These are phyloP conservation scores for mouse (Mus musculus) DNA, from an alignment of 2,113 vertebrate genomes.

Conservation along the genomic window DNA sequence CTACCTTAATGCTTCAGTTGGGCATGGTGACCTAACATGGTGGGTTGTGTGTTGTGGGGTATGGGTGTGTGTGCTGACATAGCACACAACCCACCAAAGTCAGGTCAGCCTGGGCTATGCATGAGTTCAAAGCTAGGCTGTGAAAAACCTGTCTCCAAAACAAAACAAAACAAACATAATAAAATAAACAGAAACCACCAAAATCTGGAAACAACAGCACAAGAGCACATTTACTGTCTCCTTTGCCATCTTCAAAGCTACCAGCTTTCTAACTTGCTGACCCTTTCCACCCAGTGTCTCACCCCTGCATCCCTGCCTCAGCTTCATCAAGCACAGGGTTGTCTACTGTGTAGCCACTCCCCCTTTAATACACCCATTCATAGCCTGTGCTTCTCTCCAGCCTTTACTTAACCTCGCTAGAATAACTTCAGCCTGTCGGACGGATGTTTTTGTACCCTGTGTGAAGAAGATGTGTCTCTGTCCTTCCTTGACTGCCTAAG, in stretches of 20 bases:
- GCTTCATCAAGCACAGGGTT: neutral
- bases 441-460: too few species aligned
- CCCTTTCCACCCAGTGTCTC: neutral
- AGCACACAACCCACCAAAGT: too few species aligned
- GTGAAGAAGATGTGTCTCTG: too few species aligned
- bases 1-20: neutral
- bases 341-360: neutral
- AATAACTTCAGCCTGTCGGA: neutral
- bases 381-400: neutral
- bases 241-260: neutral
- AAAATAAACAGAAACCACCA: neutral
- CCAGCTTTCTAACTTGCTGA: neutral
- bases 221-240: neutral
- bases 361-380: neutral
- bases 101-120: too few species aligned
- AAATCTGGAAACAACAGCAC: neutral
- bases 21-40: too few species aligned
- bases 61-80: too few species aligned
- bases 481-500: too few species aligned
- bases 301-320: neutral
- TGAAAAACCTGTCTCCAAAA: neutral
- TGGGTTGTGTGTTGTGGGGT: too few species aligned
- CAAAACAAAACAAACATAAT: too few species aligned
- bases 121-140: neutral
- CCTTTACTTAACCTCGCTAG: neutral